Conservation (phyloP, 2,113 vertebrate genomes). For the Lepisosteus oculatus region DNA sequence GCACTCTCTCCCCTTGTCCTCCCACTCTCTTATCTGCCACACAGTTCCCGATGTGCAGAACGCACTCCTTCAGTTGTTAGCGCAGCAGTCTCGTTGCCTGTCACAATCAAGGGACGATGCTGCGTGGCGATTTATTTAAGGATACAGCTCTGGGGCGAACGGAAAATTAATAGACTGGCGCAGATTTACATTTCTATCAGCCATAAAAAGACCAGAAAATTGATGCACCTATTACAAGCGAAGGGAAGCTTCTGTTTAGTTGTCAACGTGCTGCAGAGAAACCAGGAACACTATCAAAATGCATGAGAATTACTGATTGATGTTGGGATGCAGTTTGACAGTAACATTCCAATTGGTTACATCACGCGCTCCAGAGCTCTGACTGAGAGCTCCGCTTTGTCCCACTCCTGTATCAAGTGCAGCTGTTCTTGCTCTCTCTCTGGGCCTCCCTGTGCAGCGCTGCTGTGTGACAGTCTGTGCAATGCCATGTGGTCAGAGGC, state of each 20-base stretch:
- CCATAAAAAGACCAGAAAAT: slow-evolving; percentile 23
- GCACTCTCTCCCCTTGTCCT: no score
- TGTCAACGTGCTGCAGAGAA: slow-evolving; percentile 12
- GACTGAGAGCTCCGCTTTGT: background rate
- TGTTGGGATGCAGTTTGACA: slow-evolving; percentile 38
- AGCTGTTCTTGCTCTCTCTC: background rate
- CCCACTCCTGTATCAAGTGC: background rate
- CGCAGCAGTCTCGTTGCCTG: slow-evolving; percentile 20
- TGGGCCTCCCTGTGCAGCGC: background rate
- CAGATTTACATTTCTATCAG: slow-evolving; percentile 46
- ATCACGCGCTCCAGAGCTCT: slow-evolving; percentile 29
- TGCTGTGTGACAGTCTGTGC: background rate
- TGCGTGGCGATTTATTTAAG: slow-evolving; percentile 28
- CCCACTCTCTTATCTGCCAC: background rate
- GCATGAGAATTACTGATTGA: slow-evolving; percentile 36
- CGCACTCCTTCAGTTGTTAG: background rate
- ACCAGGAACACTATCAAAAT: slow-evolving; percentile 45
- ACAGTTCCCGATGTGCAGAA: background rate
- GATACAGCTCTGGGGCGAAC: slow-evolving; percentile 34
- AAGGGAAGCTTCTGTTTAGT: background rate
- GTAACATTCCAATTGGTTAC: slow-evolving; percentile 31
- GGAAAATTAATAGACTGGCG: slow-evolving; percentile 38
- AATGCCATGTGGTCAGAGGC: no score
- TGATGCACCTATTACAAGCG: slow-evolving; percentile 30
- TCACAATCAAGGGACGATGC: slow-evolving; percentile 20